Evolutionary conservation across 30 jellyfish, hydroid and myxozoan species (phyloP).

Genomic region (Chrysaora quinquecirrha): DNA sequence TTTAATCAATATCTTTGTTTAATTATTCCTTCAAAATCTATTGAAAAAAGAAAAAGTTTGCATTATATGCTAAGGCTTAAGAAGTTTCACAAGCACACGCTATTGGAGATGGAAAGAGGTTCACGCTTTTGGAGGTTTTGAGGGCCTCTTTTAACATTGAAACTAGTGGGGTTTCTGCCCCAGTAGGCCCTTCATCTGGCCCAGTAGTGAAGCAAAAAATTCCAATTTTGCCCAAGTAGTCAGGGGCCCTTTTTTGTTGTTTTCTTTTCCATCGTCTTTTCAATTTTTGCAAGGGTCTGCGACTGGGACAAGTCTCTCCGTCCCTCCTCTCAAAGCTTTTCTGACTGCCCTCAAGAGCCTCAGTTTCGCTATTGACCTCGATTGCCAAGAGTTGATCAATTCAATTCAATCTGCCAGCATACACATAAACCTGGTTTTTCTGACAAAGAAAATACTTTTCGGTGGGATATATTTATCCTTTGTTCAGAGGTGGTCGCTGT

Average conservation of each 20-base stretch:
- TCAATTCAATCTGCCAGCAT: constrained; percentile 2
- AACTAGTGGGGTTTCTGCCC: constrained; percentile 16
- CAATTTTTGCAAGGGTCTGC: neutral
- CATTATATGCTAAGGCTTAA: too few relatives aligned
- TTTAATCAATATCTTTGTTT: too few relatives aligned
- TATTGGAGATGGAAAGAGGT: too few relatives aligned
- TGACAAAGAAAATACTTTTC: too few relatives aligned
- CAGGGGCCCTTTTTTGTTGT: constrained; percentile 17
- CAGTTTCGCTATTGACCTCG: constrained; percentile 1
- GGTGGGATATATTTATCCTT: too few relatives aligned
- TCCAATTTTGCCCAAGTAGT: constrained; percentile 6
- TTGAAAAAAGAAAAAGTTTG: too few relatives aligned
- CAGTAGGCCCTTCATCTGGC: constrained; percentile 6
- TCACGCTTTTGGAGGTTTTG: too few relatives aligned
- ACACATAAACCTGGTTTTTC: neutral
- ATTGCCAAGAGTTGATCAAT: neutral
- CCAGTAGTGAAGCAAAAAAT: constrained; percentile 15
- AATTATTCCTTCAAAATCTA: too few relatives aligned
- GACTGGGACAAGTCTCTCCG: neutral
- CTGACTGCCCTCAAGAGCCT: constrained; percentile 3
- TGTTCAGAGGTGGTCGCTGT: too few relatives aligned
- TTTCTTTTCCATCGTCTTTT: neutral
- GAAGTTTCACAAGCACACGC: too few relatives aligned
- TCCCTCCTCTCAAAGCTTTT: neutral
- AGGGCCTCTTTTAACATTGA: constrained; percentile 11